Conservation (phyloP, 2,113 vertebrate genomes). For the Cheilinus undulatus region DNA sequence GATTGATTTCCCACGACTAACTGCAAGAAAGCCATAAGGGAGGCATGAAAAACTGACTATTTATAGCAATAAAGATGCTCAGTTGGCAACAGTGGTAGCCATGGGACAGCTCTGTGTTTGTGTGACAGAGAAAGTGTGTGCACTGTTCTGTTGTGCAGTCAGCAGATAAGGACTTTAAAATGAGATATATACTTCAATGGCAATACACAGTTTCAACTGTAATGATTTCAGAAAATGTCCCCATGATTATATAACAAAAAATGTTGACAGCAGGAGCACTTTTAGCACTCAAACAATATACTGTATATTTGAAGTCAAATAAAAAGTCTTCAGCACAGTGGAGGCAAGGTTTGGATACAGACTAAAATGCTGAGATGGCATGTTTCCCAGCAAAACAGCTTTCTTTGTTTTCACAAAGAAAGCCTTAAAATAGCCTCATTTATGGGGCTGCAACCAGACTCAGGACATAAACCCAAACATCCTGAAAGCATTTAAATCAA, state of each 20-base stretch:
- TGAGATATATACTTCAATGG: constrained; percentile 10
- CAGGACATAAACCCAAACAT: too few species aligned
- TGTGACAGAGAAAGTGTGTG: not conserved
- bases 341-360: not conserved
- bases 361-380: constrained; percentile 12
- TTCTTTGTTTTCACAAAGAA: not conserved
- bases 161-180: constrained; percentile 29
- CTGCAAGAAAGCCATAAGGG: constrained; percentile 33
- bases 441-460: not conserved
- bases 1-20: constrained; percentile 13
- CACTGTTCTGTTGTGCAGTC: not conserved
- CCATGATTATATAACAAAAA: not conserved
- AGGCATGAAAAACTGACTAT: constrained; percentile 42
- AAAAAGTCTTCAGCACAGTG: not conserved
- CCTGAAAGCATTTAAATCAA: not conserved
- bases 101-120: constrained; percentile 51
- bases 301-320: constrained; percentile 2
- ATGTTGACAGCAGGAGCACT: constrained; percentile 1
- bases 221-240: not conserved
- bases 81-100: constrained; percentile 49
- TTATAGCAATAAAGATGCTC: constrained; percentile 66
- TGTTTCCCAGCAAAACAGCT: constrained; percentile 3
- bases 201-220: not conserved
- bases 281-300: not conserved
- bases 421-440: not conserved